These are phyloP conservation scores for Galago senegalensis DNA, from an alignment of 2,797 vertebrate genomes.

Conservation along the genomic window DNA sequence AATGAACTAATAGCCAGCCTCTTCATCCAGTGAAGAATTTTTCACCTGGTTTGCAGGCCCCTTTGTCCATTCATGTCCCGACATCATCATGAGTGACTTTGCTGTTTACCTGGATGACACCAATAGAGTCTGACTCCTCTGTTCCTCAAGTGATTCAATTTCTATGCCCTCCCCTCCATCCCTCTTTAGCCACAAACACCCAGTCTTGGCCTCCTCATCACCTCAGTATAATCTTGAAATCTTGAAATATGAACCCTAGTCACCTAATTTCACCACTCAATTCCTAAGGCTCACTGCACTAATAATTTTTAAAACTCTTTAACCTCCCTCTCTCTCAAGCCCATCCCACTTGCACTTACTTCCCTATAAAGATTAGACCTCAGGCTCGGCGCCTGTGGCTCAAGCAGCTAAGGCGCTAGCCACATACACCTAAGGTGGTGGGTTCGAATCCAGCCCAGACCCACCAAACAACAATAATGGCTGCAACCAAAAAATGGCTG, in stretches of 20 bases:
- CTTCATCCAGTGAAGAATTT: background rate
- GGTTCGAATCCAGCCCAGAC: no score
- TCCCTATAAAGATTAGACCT: background rate
- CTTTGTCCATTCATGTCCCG: background rate
- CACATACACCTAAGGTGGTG: no score
- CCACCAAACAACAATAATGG: no score
- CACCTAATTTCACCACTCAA: no score
- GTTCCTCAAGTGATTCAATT: background rate
- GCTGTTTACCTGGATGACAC: background rate
- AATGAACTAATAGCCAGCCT: background rate
- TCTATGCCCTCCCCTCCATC: no score
- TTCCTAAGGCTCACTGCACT: background rate
- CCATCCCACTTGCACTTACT: background rate
- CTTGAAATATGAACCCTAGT: background rate
- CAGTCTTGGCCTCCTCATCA: no score
- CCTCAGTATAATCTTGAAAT: background rate
- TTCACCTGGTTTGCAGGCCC: background rate
- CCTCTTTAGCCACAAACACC: background rate
- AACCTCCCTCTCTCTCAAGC: background rate
- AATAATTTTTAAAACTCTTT: background rate
- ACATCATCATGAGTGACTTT: background rate
- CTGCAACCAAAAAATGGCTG: no score
- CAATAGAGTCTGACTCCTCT: background rate
- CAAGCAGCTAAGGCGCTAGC: no score
- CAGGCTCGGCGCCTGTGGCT: background rate